Percentiles rank a stretch among this genome's conserved stretches.
Conservation (phyloP, 1,140 invertebrate species). For the Drosophila albomicans region DNA sequence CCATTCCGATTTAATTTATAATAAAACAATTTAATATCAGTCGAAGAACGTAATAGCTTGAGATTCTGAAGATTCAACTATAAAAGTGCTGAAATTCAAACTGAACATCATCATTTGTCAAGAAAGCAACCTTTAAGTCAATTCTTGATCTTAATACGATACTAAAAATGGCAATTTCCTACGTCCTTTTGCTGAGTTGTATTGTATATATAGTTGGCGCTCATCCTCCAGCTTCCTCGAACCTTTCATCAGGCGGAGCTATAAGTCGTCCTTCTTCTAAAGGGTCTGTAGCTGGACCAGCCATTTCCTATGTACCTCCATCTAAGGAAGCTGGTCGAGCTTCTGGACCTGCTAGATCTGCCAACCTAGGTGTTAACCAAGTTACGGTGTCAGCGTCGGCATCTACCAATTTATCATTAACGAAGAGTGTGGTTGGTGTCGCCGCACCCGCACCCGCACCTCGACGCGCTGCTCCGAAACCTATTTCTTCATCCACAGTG, state of each 20-base stretch:
- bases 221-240: background rate
- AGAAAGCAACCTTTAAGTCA: slow-evolving; percentile 3
- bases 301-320: background rate
- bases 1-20: background rate
- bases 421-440: background rate
- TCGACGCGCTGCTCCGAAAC: no score
- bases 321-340: background rate
- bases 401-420: background rate
- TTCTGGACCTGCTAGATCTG: background rate
- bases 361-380: no score
- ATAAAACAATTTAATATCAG: no score
- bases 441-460: no score
- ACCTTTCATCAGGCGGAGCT: background rate
- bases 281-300: background rate
- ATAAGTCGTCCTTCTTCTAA: background rate
- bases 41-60: no score
- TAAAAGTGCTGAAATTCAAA: slow-evolving; percentile 12
- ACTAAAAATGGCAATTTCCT: slow-evolving; percentile 15
- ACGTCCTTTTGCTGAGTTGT: slow-evolving; percentile 18
- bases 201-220: slow-evolving; percentile 18
- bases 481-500: no score
- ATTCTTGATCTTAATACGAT: background rate
- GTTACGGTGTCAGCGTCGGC: background rate
- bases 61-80: slow-evolving; percentile 8
- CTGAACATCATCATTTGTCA: slow-evolving; percentile 38